Base-by-base conservation (phyloP, 2,113 vertebrate species). In the Eptesicus fuscus region DNA sequence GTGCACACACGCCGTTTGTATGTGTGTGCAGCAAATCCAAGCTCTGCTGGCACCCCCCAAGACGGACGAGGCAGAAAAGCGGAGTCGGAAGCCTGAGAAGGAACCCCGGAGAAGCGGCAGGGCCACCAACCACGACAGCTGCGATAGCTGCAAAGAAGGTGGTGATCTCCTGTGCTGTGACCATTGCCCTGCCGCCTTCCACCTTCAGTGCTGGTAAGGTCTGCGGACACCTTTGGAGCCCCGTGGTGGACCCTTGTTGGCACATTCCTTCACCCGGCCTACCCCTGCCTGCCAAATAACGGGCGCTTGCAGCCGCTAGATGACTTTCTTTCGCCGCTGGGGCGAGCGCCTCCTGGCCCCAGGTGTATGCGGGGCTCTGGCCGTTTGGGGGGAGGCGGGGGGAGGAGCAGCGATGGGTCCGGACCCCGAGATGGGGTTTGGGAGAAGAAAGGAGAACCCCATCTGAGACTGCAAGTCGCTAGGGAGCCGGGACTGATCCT, bases 81-180 rank as follows among this genome's bases (percentile, higher is more conserved):
- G 98, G 98, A 98, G 98, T 98, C 98, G 99, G 97, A 99, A 99
- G 98, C 98, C 99, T 85, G 99, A 99, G 96, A 98, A 99, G 97
- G 99, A 99, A 98, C 99, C 99, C 80, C 98, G 99, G 98, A 98
- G 99, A 96, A 99, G 99, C 97, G 99, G 99, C 97, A 98, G 99
- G 97, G 99, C 99, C 98, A 99, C 99, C 96, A 99, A 99, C 98
- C 99, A 99, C 97, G 99, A 99, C 98, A 99, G 99, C 98, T 99
- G 99, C 96, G 99, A 99, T 97, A 99, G 99, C 97, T 99, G 99
- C 98, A 98, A 99, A 97, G 99, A 99, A 98, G 99, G 99, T 91
- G 99, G 99, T 32, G 99, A 99, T 96, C 97, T 99, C 94, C 98
- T 99, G 35, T 99, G 99, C 98, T 99, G 99, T 79, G 99, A 99